phyloP scores from a whole-genome alignment of 2,797 vertebrate species.

The Echeneis naucrates region DNA sequence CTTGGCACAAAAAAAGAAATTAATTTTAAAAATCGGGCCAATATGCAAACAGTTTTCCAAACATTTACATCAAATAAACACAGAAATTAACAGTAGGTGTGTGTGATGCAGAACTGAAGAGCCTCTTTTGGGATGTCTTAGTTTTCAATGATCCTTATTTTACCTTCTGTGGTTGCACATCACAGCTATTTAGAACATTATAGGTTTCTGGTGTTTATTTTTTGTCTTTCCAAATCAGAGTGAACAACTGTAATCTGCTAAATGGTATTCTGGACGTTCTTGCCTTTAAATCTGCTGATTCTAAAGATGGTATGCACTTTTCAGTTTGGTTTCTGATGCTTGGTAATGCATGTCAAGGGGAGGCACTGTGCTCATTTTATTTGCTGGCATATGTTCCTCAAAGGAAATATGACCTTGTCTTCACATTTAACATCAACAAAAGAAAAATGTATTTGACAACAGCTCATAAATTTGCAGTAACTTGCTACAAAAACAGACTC shows the following conservation, averaged over 20 bases:
- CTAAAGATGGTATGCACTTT: neutral
- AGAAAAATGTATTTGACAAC: too few species aligned
- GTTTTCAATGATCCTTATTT: constrained; percentile 39
- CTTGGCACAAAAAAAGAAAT: too few species aligned
- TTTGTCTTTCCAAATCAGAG: constrained; percentile 59
- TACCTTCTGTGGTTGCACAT: constrained; percentile 30
- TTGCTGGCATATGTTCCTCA: too few species aligned
- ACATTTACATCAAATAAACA: neutral
- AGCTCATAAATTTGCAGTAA: neutral
- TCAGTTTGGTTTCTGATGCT: neutral
- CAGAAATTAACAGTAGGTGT: neutral
- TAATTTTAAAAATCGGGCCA: neutral
- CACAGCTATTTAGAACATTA: constrained; percentile 33
- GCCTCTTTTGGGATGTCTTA: constrained; percentile 20
- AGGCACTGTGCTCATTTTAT: too few species aligned
- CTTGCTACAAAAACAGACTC: too few species aligned
- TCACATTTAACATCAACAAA: too few species aligned
- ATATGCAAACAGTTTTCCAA: neutral
- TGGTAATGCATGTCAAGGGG: neutral
- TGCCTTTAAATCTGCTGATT: constrained; percentile 44
- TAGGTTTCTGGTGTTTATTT: constrained; percentile 34
- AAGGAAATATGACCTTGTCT: too few species aligned
- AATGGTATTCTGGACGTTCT: constrained; percentile 43
- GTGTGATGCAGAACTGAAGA: neutral
- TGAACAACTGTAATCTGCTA: constrained; percentile 42